Evolutionary conservation across 1,140 invertebrate genomes (phyloP).

Genomic region (Gryon sp.): DNA sequence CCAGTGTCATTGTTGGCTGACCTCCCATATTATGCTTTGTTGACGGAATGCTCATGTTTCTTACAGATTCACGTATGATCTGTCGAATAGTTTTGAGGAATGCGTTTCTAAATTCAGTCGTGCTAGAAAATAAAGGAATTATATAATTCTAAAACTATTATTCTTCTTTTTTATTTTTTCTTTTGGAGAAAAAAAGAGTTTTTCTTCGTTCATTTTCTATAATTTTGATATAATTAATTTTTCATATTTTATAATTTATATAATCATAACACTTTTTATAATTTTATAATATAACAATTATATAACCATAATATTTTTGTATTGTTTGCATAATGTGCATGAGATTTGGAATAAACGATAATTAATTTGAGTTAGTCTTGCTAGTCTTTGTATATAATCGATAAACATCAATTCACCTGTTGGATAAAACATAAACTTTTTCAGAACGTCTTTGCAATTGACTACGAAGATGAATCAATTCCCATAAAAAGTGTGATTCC

Average conservation of each 20-base stretch:
- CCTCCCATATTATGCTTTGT: slow-evolving; percentile 81
- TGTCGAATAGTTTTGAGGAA: slow-evolving; percentile 97
- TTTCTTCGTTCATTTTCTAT: too few relatives aligned
- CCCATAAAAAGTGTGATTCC: slow-evolving; percentile 97
- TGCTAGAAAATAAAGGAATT: slow-evolving; percentile 81
- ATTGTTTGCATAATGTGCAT: too few relatives aligned
- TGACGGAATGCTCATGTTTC: slow-evolving; percentile 95
- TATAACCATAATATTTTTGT: too few relatives aligned
- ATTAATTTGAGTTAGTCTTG: too few relatives aligned
- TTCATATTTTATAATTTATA: too few relatives aligned
- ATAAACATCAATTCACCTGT: slow-evolving; percentile 88
- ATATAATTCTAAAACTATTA: not conserved
- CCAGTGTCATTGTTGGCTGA: slow-evolving; percentile 74
- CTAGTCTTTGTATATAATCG: too few relatives aligned
- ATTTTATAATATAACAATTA: too few relatives aligned
- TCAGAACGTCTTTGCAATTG: slow-evolving; percentile 95
- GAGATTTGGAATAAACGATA: too few relatives aligned
- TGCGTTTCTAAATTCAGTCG: slow-evolving; percentile 95
- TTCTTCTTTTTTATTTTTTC: too few relatives aligned
- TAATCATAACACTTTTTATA: too few relatives aligned
- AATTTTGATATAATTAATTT: too few relatives aligned
- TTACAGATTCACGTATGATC: slow-evolving; percentile 96
- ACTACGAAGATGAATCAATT: slow-evolving; percentile 95
- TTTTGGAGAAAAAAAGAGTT: too few relatives aligned
- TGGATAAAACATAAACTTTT: slow-evolving; percentile 97